phyloP scores from a whole-genome alignment of 92 coral and sea anemone genomes.

The Anthopleura xanthogrammica region DNA sequence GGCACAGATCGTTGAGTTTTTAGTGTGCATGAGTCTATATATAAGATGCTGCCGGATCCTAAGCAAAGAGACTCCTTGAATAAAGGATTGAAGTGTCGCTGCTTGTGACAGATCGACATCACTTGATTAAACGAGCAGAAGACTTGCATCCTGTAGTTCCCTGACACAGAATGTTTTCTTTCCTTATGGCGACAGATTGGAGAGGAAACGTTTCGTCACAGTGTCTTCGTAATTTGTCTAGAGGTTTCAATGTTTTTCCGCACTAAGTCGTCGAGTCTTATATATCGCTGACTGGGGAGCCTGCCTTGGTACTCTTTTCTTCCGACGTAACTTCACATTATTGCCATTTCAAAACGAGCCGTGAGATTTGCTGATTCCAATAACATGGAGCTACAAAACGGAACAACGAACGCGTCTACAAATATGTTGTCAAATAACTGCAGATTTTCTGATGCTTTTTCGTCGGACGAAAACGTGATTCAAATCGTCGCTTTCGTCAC shows the following conservation, averaged over 20 bases:
- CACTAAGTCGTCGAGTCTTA: background rate
- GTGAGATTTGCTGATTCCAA: background rate
- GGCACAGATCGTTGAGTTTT: no score
- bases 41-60: background rate
- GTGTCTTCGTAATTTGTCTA: background rate
- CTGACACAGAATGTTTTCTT: no score
- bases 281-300: background rate
- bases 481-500: conserved; percentile 49
- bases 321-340: no score
- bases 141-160: background rate
- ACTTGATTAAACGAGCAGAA: background rate
- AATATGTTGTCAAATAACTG: background rate
- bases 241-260: background rate
- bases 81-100: background rate
- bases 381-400: background rate
- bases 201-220: no score
- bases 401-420: background rate
- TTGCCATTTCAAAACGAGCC: background rate
- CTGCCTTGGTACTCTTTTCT: no score
- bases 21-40: background rate
- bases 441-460: background rate
- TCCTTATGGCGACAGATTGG: no score
- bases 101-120: background rate
- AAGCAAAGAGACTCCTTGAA: background rate
- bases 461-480: background rate